A percentile compares a stretch with the other conserved stretches of the same genome.
phyloP scores from a whole-genome alignment of 1,140 invertebrate species.

The Drosophila bifasciata region DNA sequence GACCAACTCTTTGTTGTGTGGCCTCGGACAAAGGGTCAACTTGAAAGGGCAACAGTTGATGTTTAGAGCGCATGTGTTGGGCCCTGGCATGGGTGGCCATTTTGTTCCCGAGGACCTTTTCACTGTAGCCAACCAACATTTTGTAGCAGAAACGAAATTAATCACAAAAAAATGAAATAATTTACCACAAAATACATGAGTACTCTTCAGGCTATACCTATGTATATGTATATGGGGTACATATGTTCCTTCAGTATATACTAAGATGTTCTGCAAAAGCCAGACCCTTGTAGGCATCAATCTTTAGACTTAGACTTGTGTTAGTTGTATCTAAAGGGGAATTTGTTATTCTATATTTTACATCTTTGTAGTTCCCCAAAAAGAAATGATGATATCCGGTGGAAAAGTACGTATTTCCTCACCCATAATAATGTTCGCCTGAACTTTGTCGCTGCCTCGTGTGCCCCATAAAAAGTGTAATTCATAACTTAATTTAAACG shows the following conservation, averaged over 20 bases:
- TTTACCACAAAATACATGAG: too few relatives aligned
- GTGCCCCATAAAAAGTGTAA: slow-evolving; percentile 56
- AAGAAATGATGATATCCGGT: slow-evolving; percentile 64
- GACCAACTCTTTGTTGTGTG: slow-evolving; percentile 20
- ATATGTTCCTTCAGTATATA: too few relatives aligned
- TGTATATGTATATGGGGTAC: neutral
- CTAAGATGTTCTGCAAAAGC: too few relatives aligned
- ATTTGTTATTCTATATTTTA: too few relatives aligned
- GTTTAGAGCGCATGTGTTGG: slow-evolving; percentile 60
- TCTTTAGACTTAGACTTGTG: too few relatives aligned
- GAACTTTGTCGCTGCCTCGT: slow-evolving; percentile 72
- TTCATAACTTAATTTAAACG: slow-evolving; percentile 54
- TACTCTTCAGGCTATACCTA: too few relatives aligned
- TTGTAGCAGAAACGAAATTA: neutral
- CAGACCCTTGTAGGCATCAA: too few relatives aligned
- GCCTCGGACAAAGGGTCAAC: slow-evolving; percentile 56
- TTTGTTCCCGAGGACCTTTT: slow-evolving; percentile 30
- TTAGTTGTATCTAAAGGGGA: too few relatives aligned
- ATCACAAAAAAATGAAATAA: neutral
- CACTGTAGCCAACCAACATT: slow-evolving; percentile 23
- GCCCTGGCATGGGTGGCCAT: slow-evolving; percentile 48
- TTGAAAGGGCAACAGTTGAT: slow-evolving; percentile 55
- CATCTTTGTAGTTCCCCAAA: slow-evolving; percentile 15
- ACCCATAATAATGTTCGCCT: slow-evolving; percentile 34
- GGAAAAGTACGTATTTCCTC: slow-evolving; percentile 23